These are phyloP conservation scores for Macquaria ambigua DNA, from an alignment of 2,113 vertebrate species.

Conservation along the genomic window DNA sequence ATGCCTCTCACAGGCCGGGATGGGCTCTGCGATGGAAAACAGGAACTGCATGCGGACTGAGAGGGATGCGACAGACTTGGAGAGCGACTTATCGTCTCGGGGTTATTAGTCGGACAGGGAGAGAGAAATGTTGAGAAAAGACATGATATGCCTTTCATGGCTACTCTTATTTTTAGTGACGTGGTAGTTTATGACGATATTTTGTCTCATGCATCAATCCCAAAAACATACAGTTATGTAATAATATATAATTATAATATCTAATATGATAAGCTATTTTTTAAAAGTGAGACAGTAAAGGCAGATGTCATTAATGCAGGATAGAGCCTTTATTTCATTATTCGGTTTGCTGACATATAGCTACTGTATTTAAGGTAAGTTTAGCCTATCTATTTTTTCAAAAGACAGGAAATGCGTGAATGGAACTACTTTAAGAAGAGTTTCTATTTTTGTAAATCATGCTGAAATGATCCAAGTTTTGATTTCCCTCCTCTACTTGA, in stretches of 20 bases:
- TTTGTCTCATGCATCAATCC: background rate
- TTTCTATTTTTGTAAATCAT: background rate
- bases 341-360: background rate
- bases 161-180: background rate
- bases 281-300: background rate
- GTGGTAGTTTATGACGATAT: background rate
- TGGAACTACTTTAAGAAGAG: background rate
- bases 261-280: background rate
- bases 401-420: background rate
- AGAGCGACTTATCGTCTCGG: background rate
- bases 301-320: background rate
- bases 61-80: slow-evolving; percentile 43
- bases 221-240: slow-evolving; percentile 3
- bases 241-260: background rate
- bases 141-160: background rate
- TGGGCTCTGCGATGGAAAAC: slow-evolving; percentile 71
- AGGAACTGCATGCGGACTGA: slow-evolving; percentile 53
- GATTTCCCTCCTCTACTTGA: background rate
- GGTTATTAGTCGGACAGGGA: background rate
- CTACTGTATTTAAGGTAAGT: background rate
- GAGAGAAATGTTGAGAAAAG: background rate
- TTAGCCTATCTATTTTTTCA: background rate
- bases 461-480: background rate
- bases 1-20: slow-evolving; percentile 66
- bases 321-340: background rate